Evolutionary conservation across 2,888 invertebrate species (phyloP), one percentile per base, ranked within the genome.

Genomic region (Therioaphis trifolii): DNA sequence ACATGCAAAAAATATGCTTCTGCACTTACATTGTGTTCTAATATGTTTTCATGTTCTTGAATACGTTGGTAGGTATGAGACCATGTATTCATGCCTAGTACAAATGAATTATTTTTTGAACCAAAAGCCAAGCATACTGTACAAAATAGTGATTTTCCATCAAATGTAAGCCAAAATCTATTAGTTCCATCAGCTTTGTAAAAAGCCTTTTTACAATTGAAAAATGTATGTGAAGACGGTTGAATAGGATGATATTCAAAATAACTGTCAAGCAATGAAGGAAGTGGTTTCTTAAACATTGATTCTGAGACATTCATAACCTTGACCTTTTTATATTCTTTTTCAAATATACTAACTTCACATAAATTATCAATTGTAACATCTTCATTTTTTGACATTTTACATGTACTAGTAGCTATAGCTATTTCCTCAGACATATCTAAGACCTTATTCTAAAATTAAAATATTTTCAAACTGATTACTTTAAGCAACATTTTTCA

Each of bases 41-140:
- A 15, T 52, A 52, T 52, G 15, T 52, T 11, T 52, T 52, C 52
- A 52, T 52, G 52, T 52, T 52, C 52, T 52, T 52, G 52, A 52
- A 52, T 52, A 29, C 63, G 63, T 63, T 63, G 63, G 63, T 63
- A 63, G 63, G n/a, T n/a, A 29, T 63, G 63, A 7, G 63, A 63
- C 63, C 63, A 63, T 63, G 63, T 29, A 29, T 63, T 63, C 63
- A 63, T 63, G 5, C 63, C 29, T 29, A 63, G 63, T 29, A 63
- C 63, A 63, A 63, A 63, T 63, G 27, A 63, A 29, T 63, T 63
- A 63, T 63, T 63, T 63, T 63, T 63, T 63, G 63, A 63, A 63
- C 63, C 29, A 29, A 29, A 63, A 63, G 63, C 63, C 9, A 63
- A 63, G 29, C 63, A 63, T 18, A 63, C 27, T 29, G 29, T 29